Percentiles rank a stretch among this genome's conserved stretches.
Conservation (phyloP, 2,113 vertebrate species). For the Pampusana beccarii region DNA sequence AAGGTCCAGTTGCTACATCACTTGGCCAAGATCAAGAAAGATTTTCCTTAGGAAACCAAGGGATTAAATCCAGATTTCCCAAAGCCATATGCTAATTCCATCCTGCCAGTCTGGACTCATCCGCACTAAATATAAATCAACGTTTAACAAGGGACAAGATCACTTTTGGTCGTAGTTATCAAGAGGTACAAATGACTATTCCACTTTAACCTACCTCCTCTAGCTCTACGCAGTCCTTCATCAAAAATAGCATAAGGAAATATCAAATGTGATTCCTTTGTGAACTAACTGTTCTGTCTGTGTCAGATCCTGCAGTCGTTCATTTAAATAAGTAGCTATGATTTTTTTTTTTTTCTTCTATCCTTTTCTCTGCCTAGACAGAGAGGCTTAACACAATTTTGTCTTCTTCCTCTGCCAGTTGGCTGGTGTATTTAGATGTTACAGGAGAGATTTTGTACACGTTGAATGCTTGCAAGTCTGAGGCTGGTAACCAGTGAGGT, state of each 20-base stretch:
- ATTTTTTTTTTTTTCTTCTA: neutral
- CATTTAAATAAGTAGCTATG: neutral
- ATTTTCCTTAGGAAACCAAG: neutral
- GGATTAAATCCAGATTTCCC: conserved; percentile 9
- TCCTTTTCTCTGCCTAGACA: neutral
- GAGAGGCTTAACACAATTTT: neutral
- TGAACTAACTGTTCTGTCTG: neutral
- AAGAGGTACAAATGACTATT: neutral
- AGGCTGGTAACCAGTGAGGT: neutral
- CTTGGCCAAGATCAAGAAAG: neutral
- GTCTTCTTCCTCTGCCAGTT: neutral
- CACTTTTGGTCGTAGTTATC: neutral
- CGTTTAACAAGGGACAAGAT: neutral
- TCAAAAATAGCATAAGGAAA: neutral
- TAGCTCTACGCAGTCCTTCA: neutral
- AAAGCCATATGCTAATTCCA: neutral
- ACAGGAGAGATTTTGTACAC: neutral
- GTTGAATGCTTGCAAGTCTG: neutral
- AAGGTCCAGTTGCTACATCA: neutral
- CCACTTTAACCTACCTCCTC: neutral
- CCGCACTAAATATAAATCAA: neutral
- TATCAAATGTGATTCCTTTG: neutral
- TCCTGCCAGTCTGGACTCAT: neutral
- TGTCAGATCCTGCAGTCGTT: neutral
- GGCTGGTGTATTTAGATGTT: neutral